Evolutionary conservation across 2,113 vertebrate species (phyloP).

Genomic region (Saguinus midas): DNA sequence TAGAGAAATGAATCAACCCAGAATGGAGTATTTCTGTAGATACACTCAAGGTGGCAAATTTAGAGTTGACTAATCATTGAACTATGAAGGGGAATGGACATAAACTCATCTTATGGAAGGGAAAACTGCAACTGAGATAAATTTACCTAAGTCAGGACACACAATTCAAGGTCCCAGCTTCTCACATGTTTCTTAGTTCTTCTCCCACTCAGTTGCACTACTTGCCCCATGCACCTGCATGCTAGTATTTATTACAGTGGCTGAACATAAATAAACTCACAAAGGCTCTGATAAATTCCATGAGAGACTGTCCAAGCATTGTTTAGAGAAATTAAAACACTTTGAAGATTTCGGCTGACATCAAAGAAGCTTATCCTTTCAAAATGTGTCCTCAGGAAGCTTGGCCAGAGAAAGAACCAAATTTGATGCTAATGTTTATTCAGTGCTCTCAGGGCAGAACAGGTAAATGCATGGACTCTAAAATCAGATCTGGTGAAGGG

Average conservation of each 20-base stretch:
- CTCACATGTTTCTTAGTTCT: neutral
- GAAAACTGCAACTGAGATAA: neutral
- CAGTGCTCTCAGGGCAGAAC: neutral
- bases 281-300: neutral
- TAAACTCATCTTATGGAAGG: neutral
- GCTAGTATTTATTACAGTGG: neutral
- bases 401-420: neutral
- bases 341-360: neutral
- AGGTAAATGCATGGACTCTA: neutral
- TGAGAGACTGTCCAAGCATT: neutral
- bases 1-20: neutral
- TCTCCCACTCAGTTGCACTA: neutral
- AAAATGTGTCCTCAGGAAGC: neutral
- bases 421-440: neutral
- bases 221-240: neutral
- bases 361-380: neutral
- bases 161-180: neutral
- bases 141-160: neutral
- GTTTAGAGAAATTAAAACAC: neutral
- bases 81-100: too few relatives aligned
- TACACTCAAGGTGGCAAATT: neutral
- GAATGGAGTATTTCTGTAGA: neutral
- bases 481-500: neutral
- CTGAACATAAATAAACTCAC: neutral
- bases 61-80: neutral